phyloP scores from a whole-genome alignment of 2,797 vertebrate genomes.

The Ptychadena robeensis region DNA sequence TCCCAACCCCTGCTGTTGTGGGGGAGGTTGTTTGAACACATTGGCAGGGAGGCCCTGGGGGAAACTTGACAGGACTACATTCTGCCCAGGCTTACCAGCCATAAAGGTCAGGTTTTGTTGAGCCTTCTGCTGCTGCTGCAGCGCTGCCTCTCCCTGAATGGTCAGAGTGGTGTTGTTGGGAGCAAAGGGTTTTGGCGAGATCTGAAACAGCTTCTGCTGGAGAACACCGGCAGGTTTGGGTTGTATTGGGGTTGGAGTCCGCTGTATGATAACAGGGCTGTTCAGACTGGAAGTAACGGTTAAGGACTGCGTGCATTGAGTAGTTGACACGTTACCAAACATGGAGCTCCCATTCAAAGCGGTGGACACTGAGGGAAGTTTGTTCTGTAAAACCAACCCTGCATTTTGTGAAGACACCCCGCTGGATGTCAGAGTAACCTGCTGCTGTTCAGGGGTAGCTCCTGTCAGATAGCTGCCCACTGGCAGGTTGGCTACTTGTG shows the following conservation, averaged over 20 bases:
- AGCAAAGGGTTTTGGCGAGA: slow-evolving; percentile 76
- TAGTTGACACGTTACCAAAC: slow-evolving; percentile 73
- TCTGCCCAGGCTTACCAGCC: slow-evolving; percentile 85
- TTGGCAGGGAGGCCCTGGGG: slow-evolving; percentile 70
- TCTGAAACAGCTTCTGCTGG: slow-evolving; percentile 78
- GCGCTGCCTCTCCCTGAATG: slow-evolving; percentile 71
- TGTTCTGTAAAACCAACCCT: slow-evolving; percentile 91
- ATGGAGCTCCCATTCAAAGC: slow-evolving; percentile 88
- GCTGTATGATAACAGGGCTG: slow-evolving; percentile 86
- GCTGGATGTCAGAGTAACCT: slow-evolving; percentile 70
- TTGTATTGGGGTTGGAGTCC: slow-evolving; percentile 95
- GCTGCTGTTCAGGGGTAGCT: slow-evolving; percentile 78
- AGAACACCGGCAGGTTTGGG: slow-evolving; percentile 86
- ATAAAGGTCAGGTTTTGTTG: slow-evolving; percentile 92
- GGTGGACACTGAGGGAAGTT: slow-evolving; percentile 82
- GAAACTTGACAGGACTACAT: slow-evolving; percentile 86
- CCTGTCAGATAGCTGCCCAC: slow-evolving; percentile 90
- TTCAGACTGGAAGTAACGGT: slow-evolving; percentile 70
- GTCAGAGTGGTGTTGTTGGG: slow-evolving; percentile 68
- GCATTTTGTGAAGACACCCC: slow-evolving; percentile 73
- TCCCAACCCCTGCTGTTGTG: slow-evolving; percentile 67
- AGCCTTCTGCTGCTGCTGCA: slow-evolving; percentile 85
- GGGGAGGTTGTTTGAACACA: slow-evolving; percentile 85
- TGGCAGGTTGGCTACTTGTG: slow-evolving; percentile 70
- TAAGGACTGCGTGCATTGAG: slow-evolving; percentile 70